These are phyloP conservation scores for Brachyalestes nurse DNA, from an alignment of 2,797 vertebrate species.

Conservation along the genomic window DNA sequence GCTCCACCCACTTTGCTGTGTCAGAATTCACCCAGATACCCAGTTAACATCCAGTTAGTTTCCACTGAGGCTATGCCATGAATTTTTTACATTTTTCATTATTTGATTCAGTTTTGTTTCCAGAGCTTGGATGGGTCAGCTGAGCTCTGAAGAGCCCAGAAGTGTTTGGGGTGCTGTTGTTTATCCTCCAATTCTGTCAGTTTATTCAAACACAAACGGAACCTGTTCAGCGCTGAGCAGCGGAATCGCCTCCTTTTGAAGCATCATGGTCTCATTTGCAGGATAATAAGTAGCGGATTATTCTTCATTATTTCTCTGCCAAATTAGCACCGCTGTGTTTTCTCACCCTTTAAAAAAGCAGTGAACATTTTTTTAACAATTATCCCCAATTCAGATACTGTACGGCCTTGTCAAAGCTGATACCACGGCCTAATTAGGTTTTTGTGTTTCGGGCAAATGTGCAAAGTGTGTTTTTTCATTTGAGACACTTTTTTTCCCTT, in stretches of 20 bases:
- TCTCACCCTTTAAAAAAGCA: background rate
- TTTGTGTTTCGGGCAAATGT: constrained; percentile 20
- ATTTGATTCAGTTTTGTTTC: too few species aligned
- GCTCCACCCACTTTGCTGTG: too few species aligned
- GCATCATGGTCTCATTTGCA: constrained; percentile 8
- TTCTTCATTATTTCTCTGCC: constrained; percentile 29
- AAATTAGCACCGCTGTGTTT: constrained; percentile 19
- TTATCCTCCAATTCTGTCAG: background rate
- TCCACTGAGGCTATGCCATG: too few species aligned
- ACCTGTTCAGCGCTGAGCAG: background rate
- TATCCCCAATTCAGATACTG: background rate
- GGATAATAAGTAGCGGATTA: constrained; percentile 32
- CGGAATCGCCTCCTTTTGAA: background rate
- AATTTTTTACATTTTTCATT: too few species aligned
- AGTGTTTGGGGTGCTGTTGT: background rate
- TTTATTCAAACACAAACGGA: background rate
- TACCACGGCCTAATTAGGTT: constrained; percentile 28
- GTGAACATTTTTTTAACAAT: constrained; percentile 9
- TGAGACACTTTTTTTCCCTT: background rate
- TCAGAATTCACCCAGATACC: too few species aligned
- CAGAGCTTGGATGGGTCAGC: too few species aligned
- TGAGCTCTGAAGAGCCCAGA: background rate
- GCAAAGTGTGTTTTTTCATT: too few species aligned
- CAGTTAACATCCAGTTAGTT: too few species aligned
- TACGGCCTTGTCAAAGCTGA: constrained; percentile 4